Conservation (phyloP, 2,888 invertebrate species). For the Eupithecia inturbata region DNA sequence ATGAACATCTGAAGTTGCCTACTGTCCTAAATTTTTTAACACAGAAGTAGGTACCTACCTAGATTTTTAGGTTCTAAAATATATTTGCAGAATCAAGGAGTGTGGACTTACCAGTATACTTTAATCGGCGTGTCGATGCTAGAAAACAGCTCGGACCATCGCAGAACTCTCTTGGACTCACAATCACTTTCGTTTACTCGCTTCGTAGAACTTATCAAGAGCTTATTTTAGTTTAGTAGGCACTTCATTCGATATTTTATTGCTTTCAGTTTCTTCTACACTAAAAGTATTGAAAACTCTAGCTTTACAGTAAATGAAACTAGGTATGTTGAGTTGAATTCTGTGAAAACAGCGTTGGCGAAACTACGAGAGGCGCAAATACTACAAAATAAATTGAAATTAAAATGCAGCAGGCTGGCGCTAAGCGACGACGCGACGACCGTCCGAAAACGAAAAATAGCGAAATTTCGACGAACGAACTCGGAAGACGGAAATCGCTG, state of each 20-base stretch:
- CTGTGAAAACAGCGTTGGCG: neutral
- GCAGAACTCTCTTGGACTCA: conserved; percentile 67
- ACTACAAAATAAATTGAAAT: neutral
- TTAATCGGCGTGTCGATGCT: conserved; percentile 75
- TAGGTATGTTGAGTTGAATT: neutral
- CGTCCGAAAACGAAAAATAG: neutral
- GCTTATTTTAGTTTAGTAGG: conserved; percentile 57
- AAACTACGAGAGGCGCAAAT: neutral
- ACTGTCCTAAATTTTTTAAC: neutral
- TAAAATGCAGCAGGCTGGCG: neutral
- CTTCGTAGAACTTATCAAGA: conserved; percentile 52
- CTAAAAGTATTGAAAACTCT: neutral
- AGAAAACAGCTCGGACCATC: conserved; percentile 82
- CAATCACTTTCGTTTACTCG: conserved; percentile 64
- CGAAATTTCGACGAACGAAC: neutral
- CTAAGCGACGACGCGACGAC: neutral
- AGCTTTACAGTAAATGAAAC: neutral
- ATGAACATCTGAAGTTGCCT: neutral
- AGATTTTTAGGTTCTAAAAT: neutral
- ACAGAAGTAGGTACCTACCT: no score
- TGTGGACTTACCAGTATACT: conserved; percentile 76
- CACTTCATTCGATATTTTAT: conserved; percentile 62
- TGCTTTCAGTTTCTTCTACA: conserved; percentile 19
- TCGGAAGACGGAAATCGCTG: neutral
- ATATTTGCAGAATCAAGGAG: neutral